Evolutionary conservation across 2,797 vertebrate genomes (phyloP).

Genomic region (Leptoclinus maculatus): DNA sequence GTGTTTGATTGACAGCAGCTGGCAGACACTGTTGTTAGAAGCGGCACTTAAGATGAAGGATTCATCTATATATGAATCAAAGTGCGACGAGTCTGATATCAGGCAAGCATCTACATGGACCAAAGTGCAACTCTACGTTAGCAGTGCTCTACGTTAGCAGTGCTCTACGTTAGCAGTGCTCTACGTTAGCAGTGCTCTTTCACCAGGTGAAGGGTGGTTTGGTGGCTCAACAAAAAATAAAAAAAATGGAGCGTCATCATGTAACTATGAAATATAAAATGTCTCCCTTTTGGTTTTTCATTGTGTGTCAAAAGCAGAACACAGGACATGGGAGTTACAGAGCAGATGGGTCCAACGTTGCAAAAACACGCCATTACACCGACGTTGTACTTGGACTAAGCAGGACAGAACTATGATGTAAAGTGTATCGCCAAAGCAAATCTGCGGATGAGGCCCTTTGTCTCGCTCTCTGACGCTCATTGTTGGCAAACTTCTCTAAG

Average conservation of each 20-base stretch:
- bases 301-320: neutral
- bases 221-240: too few relatives aligned
- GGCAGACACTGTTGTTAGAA: neutral
- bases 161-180: too few relatives aligned
- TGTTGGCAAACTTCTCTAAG: constrained; percentile 7
- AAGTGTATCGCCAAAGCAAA: constrained; percentile 26
- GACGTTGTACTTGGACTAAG: neutral
- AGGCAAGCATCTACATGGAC: neutral
- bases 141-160: too few relatives aligned
- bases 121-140: too few relatives aligned
- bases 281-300: neutral
- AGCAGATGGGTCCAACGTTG: neutral
- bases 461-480: neutral
- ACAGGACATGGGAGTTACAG: neutral
- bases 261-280: neutral
- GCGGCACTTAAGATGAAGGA: neutral
- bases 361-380: constrained; percentile 1
- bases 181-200: too few relatives aligned
- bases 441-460: neutral
- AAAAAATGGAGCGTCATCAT: neutral
- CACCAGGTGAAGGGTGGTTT: too few relatives aligned
- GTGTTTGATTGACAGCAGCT: constrained; percentile 6
- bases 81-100: neutral
- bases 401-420: constrained; percentile 25
- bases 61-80: neutral